These are phyloP conservation scores for Pristis pectinata DNA, from an alignment of 2,797 vertebrate genomes.

Conservation along the genomic window DNA sequence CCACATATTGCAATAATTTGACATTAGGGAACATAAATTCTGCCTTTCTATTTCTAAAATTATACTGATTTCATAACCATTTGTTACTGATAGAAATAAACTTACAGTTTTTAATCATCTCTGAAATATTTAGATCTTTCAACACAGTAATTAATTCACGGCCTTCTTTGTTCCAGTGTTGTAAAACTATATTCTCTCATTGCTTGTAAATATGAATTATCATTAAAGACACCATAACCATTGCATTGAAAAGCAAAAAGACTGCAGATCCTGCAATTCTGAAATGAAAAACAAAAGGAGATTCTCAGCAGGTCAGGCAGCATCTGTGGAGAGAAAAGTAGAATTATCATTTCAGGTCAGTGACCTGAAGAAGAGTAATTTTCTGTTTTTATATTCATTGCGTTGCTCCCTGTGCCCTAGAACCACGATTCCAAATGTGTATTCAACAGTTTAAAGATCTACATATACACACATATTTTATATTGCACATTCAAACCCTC, in stretches of 20 bases:
- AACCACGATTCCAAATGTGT: neutral
- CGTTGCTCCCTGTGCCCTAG: too few species aligned
- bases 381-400: too few species aligned
- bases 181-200: neutral
- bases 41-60: neutral
- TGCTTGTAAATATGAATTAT: neutral
- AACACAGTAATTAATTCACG: neutral
- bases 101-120: neutral
- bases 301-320: too few species aligned
- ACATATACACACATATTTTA: too few species aligned
- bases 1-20: neutral
- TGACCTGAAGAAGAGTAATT: too few species aligned
- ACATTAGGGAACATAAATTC: neutral
- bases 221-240: too few species aligned
- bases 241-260: too few species aligned
- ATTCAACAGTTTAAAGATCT: neutral
- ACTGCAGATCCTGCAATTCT: too few species aligned
- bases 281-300: too few species aligned
- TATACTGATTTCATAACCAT: neutral
- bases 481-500: neutral
- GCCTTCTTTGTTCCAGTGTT: neutral
- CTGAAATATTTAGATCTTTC: neutral
- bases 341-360: too few species aligned
- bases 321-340: too few species aligned
- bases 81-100: neutral